These are phyloP conservation scores for Drosophila nigromelanica DNA, from an alignment of 1,140 invertebrate genomes.

Conservation along the genomic window DNA sequence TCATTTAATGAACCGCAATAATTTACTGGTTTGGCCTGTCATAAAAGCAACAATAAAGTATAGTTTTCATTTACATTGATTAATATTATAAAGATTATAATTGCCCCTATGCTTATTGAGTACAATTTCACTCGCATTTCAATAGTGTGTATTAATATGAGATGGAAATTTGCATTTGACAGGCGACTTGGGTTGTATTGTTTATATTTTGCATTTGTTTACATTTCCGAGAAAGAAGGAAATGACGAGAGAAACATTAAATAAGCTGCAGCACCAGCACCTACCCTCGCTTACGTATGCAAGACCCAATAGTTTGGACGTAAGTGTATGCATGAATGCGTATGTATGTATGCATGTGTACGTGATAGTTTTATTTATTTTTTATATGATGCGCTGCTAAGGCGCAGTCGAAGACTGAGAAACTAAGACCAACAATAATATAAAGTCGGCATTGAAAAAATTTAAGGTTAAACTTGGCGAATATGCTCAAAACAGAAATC, in stretches of 20 bases:
- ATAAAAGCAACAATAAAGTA: constrained; percentile 23
- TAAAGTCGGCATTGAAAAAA: constrained; percentile 62
- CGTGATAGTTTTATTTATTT: constrained; percentile 79
- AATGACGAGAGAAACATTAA: constrained; percentile 66
- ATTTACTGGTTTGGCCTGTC: constrained; percentile 35
- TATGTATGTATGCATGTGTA: constrained; percentile 41
- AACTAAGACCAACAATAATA: constrained; percentile 18
- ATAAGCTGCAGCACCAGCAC: constrained; percentile 26
- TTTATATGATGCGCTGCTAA: constrained; percentile 40
- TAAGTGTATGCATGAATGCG: constrained; percentile 23
- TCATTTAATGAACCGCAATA: constrained; percentile 17
- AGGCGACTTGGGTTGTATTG: constrained; percentile 17
- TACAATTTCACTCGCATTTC: constrained; percentile 40
- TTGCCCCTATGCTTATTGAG: constrained; percentile 20
- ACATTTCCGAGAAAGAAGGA: constrained; percentile 73
- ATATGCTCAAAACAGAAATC: constrained; percentile 47
- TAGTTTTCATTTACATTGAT: constrained; percentile 57
- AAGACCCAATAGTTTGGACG: constrained; percentile 10
- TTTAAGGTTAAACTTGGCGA: constrained; percentile 64
- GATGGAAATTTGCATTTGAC: not conserved
- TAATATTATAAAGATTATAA: constrained; percentile 39
- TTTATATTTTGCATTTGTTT: constrained; percentile 55
- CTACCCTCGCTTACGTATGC: constrained; percentile 42
- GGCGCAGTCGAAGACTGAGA: constrained; percentile 2
- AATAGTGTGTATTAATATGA: constrained; percentile 34